Evolutionary conservation across 1,140 invertebrate species (phyloP).

Genomic region (Lasioglossum albipes): DNA sequence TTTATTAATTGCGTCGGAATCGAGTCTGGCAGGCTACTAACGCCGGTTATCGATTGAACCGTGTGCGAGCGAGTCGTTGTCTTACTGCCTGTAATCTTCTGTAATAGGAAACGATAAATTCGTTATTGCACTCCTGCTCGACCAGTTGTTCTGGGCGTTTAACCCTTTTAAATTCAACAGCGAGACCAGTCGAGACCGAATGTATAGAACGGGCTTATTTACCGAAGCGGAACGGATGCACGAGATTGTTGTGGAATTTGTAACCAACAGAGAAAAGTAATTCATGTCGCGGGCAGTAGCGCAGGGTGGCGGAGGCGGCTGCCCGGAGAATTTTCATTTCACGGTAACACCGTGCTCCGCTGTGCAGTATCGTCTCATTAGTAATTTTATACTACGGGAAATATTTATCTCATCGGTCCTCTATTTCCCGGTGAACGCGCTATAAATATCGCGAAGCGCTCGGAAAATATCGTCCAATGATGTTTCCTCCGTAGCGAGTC

Average conservation of each 20-base stretch:
- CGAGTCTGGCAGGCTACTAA: conserved; percentile 20
- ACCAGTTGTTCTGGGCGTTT: background rate
- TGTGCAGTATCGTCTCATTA: background rate
- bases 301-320: too few species aligned
- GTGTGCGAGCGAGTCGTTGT: background rate
- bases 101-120: conserved; percentile 6
- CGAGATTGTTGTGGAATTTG: background rate
- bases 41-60: conserved; percentile 15
- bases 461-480: too few species aligned
- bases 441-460: too few species aligned
- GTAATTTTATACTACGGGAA: background rate
- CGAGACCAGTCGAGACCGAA: background rate
- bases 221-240: background rate
- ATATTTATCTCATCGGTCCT: background rate
- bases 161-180: conserved; percentile 3
- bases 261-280: background rate
- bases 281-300: background rate
- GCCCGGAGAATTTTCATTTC: background rate
- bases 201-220: background rate
- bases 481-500: too few species aligned
- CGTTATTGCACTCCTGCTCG: background rate
- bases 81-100: conserved; percentile 1
- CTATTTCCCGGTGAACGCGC: background rate
- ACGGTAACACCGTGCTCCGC: too few species aligned
- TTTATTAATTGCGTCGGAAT: conserved; percentile 55